phyloP scores from a whole-genome alignment of 2,888 invertebrate species.

The Cosmopolites sordidus region DNA sequence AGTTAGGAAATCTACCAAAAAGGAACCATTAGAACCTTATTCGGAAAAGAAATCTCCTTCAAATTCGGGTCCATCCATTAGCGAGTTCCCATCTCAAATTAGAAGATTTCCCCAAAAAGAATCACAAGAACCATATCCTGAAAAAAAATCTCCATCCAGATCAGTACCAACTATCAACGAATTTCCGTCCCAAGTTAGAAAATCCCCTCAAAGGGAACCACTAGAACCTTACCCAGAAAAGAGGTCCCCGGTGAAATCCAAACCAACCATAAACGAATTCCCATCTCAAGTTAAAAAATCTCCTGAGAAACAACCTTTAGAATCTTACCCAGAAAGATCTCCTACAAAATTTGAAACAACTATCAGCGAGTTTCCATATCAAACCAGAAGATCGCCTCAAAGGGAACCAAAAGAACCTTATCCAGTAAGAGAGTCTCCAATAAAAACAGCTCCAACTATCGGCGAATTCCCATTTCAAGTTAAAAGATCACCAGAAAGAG shows the following conservation, averaged over 20 bases:
- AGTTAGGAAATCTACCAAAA: conserved; percentile 29
- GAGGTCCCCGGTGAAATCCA: conserved; percentile 23
- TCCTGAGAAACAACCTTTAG: conserved; percentile 30
- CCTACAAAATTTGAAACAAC: conserved; percentile 22
- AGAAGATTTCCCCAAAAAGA: conserved; percentile 27
- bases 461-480: conserved; percentile 34
- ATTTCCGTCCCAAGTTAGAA: conserved; percentile 31
- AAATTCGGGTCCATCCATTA: conserved; percentile 19
- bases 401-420: conserved; percentile 23
- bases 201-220: conserved; percentile 28
- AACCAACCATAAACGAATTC: conserved; percentile 27
- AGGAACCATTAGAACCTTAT: conserved; percentile 23
- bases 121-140: conserved; percentile 17
- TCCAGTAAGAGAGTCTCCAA: conserved; percentile 26
- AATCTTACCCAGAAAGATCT: conserved; percentile 28
- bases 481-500: conserved; percentile 27
- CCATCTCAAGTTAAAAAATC: conserved; percentile 34
- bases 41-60: conserved; percentile 26
- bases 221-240: conserved; percentile 26
- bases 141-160: conserved; percentile 20
- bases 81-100: conserved; percentile 30
- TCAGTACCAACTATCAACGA: conserved; percentile 21
- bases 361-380: conserved; percentile 30
- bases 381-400: conserved; percentile 28
- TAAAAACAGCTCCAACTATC: conserved; percentile 19